Evolutionary conservation across 2,888 invertebrate species (phyloP), one percentile per base, ranked within the genome.

Genomic region (Meteorus cinctellus): DNA sequence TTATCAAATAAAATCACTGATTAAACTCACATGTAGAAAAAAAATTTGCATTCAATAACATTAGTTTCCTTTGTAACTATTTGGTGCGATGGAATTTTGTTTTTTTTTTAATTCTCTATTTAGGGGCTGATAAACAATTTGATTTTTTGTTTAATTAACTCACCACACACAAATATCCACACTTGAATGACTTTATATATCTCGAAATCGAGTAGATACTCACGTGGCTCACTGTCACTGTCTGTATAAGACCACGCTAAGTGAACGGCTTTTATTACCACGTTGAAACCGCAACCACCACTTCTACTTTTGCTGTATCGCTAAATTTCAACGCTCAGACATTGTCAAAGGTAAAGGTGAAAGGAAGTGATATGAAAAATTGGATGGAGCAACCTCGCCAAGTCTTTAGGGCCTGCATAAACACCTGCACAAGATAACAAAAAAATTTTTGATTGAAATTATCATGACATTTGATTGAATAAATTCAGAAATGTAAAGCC

Each of bases 221-320:
- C 84, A 78, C 82, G 81, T 82, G 82, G 86, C 88, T 87, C 86
- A 86, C 88, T 87, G 88, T 89, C 85, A 89, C 89, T 89, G 88
- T 89, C 88, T 89, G 89, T 88, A 45, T 75, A 86, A 88, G 84
- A 84, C 86, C 79, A 81, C 85, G 88, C 84, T 87, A 86, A 87
- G 89, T 86, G 87, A 89, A 88, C 89, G 88, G 89, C 88, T 89
- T 89, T 88, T 89, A 89, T 89, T 89, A 86, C 88, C 88, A 87
- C 89, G 87, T 87, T 89, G 88, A 86, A 88, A 85, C 88, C 85
- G 83, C 83, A 86, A 84, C 87, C 86, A 85, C 87, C 87, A 87
- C 87, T 86, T 86, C 87, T 86, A 87, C 83, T 84, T 82, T 41
- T 86, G 86, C 86, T 48, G 24, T 66, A 68, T 48, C 45, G 34